Percentiles rank a stretch among this genome's conserved stretches.
Conservation (phyloP, 1,140 invertebrate genomes). For the Thaumetopoea pityocampa region DNA sequence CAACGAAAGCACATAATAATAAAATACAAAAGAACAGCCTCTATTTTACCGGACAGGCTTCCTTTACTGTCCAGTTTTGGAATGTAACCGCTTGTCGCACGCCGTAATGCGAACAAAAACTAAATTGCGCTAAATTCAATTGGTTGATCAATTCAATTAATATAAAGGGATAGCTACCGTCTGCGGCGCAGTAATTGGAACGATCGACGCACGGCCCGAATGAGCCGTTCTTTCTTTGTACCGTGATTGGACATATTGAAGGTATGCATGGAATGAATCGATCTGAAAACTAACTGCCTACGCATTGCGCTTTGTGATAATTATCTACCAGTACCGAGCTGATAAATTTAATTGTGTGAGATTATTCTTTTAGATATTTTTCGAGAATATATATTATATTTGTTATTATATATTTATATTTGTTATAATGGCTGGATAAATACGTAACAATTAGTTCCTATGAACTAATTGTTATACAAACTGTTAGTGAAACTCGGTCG, state of each 20-base stretch:
- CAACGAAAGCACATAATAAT: no score
- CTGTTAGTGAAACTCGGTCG: no score
- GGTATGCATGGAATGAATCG: conserved; percentile 46
- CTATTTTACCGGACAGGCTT: no score
- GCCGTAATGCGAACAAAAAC: conserved; percentile 42
- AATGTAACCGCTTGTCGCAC: conserved; percentile 25
- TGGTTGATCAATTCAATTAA: conserved; percentile 68
- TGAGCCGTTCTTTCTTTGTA: conserved; percentile 59
- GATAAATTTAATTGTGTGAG: neutral
- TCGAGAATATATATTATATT: no score
- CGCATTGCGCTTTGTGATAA: conserved; percentile 37
- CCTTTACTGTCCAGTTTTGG: no score
- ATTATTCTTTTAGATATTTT: neutral
- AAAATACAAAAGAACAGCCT: no score
- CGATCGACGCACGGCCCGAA: conserved; percentile 52
- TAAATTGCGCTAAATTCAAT: conserved; percentile 55
- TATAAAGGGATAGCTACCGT: conserved; percentile 56
- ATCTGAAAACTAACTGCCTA: conserved; percentile 35
- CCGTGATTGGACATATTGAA: conserved; percentile 48
- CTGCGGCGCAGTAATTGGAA: conserved; percentile 55
- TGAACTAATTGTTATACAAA: no score
- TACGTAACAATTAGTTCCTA: no score
- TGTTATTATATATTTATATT: no score
- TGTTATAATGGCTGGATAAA: no score
- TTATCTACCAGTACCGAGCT: conserved; percentile 27